Evolutionary conservation across 2,797 vertebrate species (phyloP), one percentile per base, ranked within the genome.

Genomic region (Hypotaenidia philippensis): DNA sequence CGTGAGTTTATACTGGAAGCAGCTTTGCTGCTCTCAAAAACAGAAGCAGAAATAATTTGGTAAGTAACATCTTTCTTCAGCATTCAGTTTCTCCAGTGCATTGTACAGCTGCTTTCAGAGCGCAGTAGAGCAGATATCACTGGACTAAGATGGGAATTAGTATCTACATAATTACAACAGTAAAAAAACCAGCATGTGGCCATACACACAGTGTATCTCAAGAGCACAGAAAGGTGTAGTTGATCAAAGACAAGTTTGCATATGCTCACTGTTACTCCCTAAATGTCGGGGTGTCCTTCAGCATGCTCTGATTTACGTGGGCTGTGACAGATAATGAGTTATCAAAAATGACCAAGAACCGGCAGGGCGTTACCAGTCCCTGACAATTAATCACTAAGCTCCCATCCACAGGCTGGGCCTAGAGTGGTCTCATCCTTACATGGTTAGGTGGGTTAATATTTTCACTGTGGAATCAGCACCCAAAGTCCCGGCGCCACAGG

Each of bases 111-210:
- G 31, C 89, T 78, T 95, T 95, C 95, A 82, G 92, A 96, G 50
- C 94, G 93, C 88, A 96, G 36, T 18, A 10, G 52, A 94, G 86
- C 32, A 89, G 45, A 9, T 90, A 93, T 40, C 80, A 84, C 41
- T 57, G 40, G 75, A 92, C 92, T 91, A 96, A 92, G 20, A 34
- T 91, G 93, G 96, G 96, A 94, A 96, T 97, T 92, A 82, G 8
- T 50, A 70, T 36, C 71, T 76, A 57, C 0, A 1, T 50, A 55
- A 57, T 56, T 52, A 76, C 13, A 66, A 6, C 3, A 61, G 49
- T 22, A 64, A 66, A 56, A 78, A 85, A 25, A 0, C 10, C 47
- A 91, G 38, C 29, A 64, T 0, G 2, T 38, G 34, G 17, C 31
- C 5, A 29, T n/a, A 63, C 9, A 59, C 13, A 16, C 26, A 34